Evolutionary conservation across 2,888 invertebrate genomes (phyloP).

Genomic region (Choristoneura rosaceana): DNA sequence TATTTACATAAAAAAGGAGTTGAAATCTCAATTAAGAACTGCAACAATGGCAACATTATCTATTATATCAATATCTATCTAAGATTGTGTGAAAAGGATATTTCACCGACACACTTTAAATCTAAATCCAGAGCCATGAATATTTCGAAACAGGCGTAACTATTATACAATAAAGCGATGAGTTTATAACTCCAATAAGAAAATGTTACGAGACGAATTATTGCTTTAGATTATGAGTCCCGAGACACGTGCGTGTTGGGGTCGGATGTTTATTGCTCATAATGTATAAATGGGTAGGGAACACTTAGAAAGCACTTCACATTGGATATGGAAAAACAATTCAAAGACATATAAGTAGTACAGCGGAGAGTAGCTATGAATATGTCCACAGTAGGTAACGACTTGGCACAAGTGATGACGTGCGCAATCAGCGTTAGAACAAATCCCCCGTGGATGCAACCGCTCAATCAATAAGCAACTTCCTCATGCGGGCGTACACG

Average conservation of each 20-base stretch:
- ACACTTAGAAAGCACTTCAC: constrained; percentile 51
- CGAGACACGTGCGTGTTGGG: constrained; percentile 60
- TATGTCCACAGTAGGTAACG: constrained; percentile 11
- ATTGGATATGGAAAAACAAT: constrained; percentile 25
- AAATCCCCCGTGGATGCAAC: constrained; percentile 63
- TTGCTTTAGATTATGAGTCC: constrained; percentile 62
- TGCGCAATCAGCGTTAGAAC: constrained; percentile 60
- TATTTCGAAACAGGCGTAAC: constrained; percentile 69
- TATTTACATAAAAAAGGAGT: too few species aligned
- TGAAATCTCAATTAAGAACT: neutral
- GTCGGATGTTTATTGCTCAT: constrained; percentile 63
- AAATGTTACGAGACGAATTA: constrained; percentile 60
- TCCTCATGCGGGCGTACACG: constrained; percentile 80
- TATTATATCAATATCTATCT: neutral
- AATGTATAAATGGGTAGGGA: constrained; percentile 65
- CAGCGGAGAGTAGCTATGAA: neutral
- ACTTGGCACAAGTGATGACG: constrained; percentile 51
- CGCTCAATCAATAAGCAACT: constrained; percentile 77
- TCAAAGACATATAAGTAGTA: constrained; percentile 13
- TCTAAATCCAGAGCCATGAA: constrained; percentile 62
- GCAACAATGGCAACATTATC: neutral
- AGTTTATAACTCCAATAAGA: constrained; percentile 63
- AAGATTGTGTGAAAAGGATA: neutral
- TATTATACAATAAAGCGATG: constrained; percentile 66
- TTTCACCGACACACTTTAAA: constrained; percentile 4